These are phyloP conservation scores for Drosophila merina DNA, from an alignment of 2,888 invertebrate species.

Conservation along the genomic window DNA sequence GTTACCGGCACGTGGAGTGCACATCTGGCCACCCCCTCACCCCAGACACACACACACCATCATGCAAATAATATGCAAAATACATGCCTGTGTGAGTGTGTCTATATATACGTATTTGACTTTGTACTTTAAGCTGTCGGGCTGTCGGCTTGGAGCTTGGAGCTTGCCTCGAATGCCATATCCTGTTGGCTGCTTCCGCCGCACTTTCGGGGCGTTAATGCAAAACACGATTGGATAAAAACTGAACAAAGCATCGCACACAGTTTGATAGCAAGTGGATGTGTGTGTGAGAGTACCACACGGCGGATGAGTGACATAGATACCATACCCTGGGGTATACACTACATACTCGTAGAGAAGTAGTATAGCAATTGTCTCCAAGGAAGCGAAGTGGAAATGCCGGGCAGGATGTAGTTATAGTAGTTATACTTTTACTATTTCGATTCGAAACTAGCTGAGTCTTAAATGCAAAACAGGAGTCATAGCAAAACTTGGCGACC, in stretches of 20 bases:
- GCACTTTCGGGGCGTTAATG: slow-evolving; percentile 48
- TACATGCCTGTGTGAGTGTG: slow-evolving; percentile 17
- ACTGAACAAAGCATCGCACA: slow-evolving; percentile 20
- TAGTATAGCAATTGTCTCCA: slow-evolving; percentile 22
- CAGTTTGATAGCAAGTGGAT: background rate
- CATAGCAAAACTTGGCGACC: background rate
- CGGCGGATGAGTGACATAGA: slow-evolving; percentile 22
- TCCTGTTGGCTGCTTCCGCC: slow-evolving; percentile 65
- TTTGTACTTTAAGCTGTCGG: slow-evolving; percentile 71
- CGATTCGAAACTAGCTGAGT: background rate
- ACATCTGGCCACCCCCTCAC: slow-evolving; percentile 65
- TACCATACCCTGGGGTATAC: slow-evolving; percentile 11
- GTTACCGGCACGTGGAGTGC: slow-evolving; percentile 71
- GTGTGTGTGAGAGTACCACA: slow-evolving; percentile 5
- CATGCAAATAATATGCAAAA: slow-evolving; percentile 31
- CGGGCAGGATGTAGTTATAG: slow-evolving; percentile 12
- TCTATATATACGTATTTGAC: slow-evolving; percentile 39
- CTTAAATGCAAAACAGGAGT: background rate
- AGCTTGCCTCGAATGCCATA: slow-evolving; percentile 56
- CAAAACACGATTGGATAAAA: slow-evolving; percentile 44
- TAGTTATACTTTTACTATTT: background rate
- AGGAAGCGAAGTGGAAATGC: slow-evolving; percentile 28
- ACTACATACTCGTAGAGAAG: slow-evolving; percentile 5
- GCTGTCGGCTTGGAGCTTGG: slow-evolving; percentile 12
- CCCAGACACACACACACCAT: slow-evolving; percentile 25